Base-by-base conservation (phyloP, 1,140 invertebrate species). In the Eumaeus atala region DNA sequence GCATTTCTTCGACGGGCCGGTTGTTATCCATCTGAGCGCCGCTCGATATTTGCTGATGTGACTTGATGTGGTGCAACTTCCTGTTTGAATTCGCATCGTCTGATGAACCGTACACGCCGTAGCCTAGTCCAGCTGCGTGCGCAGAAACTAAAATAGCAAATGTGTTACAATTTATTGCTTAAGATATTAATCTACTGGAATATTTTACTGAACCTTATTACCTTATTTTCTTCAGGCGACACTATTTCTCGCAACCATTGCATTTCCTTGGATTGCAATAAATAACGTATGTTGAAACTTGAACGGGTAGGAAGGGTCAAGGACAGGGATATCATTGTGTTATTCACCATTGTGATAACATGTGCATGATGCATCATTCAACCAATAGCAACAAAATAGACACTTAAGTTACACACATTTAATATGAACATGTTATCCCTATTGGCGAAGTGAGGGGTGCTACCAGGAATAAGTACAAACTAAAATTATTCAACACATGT, bases 381-480 rank as follows among this genome's bases (percentile, higher is more conserved):
- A 48, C 52, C 34, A 58, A 62, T 48, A 55, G 58, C 57, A 34
- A 59, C 54, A 40, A 38, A 51, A 60, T 49, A 44, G 54, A 51
- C 34, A 62, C 59, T 55, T 60, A 60, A 59, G 63, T 58, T 54
- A 54, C 51, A 54, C 33, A 40, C 14, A 40, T 40, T 47, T 44
- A 9, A 48, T 64, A 70, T 83, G 81, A 72, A 84, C 84, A 87
- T 87, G 84, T 83, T 77, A 88, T 87, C 85, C 84, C 84, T 87
- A 87, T 69, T 82, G 86, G 87, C 86, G 79, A 87, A 77, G 74
- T 82, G 77, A 84, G 76, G 85, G 87, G 87, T 89, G 87, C 87
- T 89, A 89, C 87, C 87, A 87, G 85, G 86, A 87, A 86, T 86
- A 86, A 84, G 87, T 84, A 87, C 70, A 87, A 83, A 81, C 84